Conservation (phyloP, 1,140 invertebrate species). For the Hypsibius dujardini region DNA sequence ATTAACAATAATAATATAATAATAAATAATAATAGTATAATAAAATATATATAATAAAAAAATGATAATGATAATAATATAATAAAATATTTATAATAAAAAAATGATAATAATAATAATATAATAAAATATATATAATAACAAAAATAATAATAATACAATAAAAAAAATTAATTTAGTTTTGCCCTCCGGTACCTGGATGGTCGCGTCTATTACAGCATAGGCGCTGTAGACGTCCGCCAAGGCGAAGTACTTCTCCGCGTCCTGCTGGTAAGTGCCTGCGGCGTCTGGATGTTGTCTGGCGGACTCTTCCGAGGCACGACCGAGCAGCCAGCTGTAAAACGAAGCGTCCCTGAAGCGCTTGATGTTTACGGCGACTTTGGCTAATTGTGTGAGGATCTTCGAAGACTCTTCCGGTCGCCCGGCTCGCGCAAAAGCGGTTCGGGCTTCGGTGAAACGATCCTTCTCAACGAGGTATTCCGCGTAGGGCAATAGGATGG, state of each 20-base stretch:
- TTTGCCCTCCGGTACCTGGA: background rate
- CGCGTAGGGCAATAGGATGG: slow-evolving; percentile 7
- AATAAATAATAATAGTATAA: too few relatives aligned
- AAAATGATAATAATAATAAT: too few relatives aligned
- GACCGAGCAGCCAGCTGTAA: background rate
- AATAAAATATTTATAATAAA: too few relatives aligned
- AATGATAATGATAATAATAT: too few relatives aligned
- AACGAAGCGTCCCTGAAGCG: slow-evolving; percentile 13
- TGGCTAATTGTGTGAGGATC: background rate
- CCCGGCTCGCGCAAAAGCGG: background rate
- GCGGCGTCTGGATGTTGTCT: background rate
- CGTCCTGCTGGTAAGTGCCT: background rate
- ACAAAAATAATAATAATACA: too few relatives aligned
- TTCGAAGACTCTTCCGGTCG: background rate
- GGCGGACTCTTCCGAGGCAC: background rate
- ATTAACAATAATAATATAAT: too few relatives aligned
- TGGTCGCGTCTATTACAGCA: background rate
- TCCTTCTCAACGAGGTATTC: slow-evolving; percentile 8
- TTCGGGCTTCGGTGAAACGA: slow-evolving; percentile 8
- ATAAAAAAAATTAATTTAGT: too few relatives aligned
- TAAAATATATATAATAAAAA: too few relatives aligned
- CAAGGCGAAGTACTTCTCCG: background rate
- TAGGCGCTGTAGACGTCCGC: background rate
- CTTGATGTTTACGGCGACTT: background rate
- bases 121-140: too few relatives aligned